Base-by-base conservation (phyloP, 92 coral and sea anemone species). In the Actinostola sp. region DNA sequence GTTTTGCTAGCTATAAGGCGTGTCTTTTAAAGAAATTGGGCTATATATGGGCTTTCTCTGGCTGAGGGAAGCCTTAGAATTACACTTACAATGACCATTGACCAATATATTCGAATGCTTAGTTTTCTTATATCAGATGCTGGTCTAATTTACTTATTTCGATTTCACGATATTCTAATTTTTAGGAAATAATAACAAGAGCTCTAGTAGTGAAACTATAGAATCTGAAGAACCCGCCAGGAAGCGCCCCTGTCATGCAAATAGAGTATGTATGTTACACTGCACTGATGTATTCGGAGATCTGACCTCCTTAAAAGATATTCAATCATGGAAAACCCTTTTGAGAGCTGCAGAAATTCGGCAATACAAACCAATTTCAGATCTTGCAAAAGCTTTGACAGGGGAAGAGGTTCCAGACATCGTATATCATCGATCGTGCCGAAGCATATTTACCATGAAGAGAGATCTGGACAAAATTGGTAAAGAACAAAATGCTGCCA, bases 381-480 rank as follows among this genome's bases (percentile, higher is more conserved):
- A 79, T 26, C 63, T 71, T 43, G 71, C 63, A 21, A 54, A 45
- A 31, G 19, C 41, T 43, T 24, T 24, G 15, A 59, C 55, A 11
- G 71, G 34, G 23, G 67, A 63, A 26, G 79, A 71, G 61, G 34
- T 71, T 56, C 85, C 85, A 59, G 31, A 59, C 45, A 71, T 79
- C 6, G 16, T 20, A 13, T 71, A 79, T 63, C 85, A 79, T 62
- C 71, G 85, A 14, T n/a, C 31, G 61, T 79, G 79, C 72, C n/a
- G 78, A 48, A 79, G 84, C 66, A 70, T 51, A 28, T 79, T 70
- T 42, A 79, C 78, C 26, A 68, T 79, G 77, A 79, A 79, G 35
- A 59, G 84, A 61, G 84, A 78, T 26, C 26, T 78, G 3, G 84
- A 78, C 20, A 59, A 56, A 38, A 45, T 78, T 39, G 17, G 49